Evolutionary conservation across 2,113 vertebrate species (phyloP), one percentile per base, ranked within the genome.

Genomic region (Nothobranchius furzeri): DNA sequence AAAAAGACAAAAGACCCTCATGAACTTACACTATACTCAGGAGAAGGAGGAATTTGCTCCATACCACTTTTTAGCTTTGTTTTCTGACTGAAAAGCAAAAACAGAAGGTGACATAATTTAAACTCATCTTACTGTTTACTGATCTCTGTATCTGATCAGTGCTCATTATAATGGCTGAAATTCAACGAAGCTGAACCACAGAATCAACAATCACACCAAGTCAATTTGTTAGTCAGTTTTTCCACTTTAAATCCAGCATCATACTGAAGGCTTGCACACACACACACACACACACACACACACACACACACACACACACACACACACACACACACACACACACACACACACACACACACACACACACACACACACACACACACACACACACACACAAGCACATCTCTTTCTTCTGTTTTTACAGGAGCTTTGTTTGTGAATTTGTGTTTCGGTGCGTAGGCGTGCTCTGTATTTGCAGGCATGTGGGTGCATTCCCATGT

Each of bases 401-500:
- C 47, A 35, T 4, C 17, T 0, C 30, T 50, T 52, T 58, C 11
- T 46, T 75, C 5, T 24, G 56, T 60, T 54, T 53, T 68, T 56
- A 75, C 60, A 62, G 60, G 25, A 30, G 30, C 73, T 76, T 57
- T 69, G 60, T 74, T 54, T 70, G 68, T 64, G 68, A 49, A 15
- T 83, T 57, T 71, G 62, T 76, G 49, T 70, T 40, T 45, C 7
- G 55, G 35, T 12, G 73, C 13, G 85, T 83, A 75, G 56, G 78
- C 42, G 56, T 59, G 49, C 13, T 9, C 60, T 50, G 58, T 75
- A 70, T 78, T 60, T 78, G 64, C 46, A 57, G 68, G 76, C 77
- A 77, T 79, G 87, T 81, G 83, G 79, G 75, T 84, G 82, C 70
- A 48, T 69, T 84, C 63, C 81, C 73, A 51, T 75, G 75, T 86